Evolutionary conservation across 2,113 vertebrate species (phyloP), one percentile per base, ranked within the genome.

Genomic region (Columba janthina): DNA sequence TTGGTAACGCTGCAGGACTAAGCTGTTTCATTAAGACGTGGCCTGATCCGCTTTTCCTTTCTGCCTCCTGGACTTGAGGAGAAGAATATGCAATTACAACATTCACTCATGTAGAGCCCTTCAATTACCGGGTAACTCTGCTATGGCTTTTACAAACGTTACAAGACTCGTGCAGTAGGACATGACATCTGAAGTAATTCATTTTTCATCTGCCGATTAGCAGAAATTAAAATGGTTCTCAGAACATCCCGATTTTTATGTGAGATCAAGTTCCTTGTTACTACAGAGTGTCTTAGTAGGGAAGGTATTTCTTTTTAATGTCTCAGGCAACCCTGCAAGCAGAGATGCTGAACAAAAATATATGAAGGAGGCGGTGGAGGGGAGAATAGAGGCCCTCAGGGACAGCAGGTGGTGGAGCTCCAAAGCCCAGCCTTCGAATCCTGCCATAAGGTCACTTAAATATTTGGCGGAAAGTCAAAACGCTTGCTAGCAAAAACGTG

Each of bases 31-130:
- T 95, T 91, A 95, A 94, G 69, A 92, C 3, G 0, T 73, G 89
- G 75, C 69, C 85, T 77, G 82, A 94, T 85, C 75, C 0, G 3
- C 65, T 88, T 85, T 78, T 82, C 71, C 81, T 86, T 91, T 88
- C 82, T 90, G 85, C 67, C 85, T 85, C 34, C 76, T 3, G 32
- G 73, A 95, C 73, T 78, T 3, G 9, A 82, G 85, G 61, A 91
- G 76, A 94, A 94, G 83, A 95, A 95, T 81, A 78, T 3, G 46
- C 97, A 94, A 96, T 97, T 96, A 97, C 84, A 79, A 93, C 96
- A 83, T 96, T 97, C 94, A 95, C 71, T 94, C 93, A 94, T 94
- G 94, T 95, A 96, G 67, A 96, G 91, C 91, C 87, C 81, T 94
- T 94, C 96, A 95, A 79, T 97, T 97, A 96, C 92, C 2, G 31